Evolutionary conservation across 2,113 vertebrate genomes (phyloP).

Genomic region (Condylura cristata): DNA sequence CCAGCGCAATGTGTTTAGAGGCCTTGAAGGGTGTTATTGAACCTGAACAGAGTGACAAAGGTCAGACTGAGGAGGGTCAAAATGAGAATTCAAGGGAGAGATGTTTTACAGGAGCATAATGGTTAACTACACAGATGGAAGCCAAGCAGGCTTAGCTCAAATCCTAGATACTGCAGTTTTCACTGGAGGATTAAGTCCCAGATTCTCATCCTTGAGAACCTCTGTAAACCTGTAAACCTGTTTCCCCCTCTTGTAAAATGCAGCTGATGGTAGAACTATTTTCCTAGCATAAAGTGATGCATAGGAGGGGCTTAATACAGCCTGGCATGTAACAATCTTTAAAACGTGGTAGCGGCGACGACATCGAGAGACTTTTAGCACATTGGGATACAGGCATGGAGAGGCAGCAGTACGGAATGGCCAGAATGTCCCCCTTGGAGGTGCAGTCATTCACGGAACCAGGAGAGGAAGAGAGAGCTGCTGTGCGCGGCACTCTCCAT

Average conservation of each 20-base stretch:
- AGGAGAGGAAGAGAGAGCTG: neutral
- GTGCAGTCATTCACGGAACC: neutral
- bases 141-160: neutral
- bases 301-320: neutral
- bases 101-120: neutral
- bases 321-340: neutral
- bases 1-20: too few species aligned
- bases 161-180: neutral
- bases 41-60: neutral
- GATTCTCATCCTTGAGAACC: neutral
- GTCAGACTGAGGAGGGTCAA: neutral
- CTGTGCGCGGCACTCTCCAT: neutral
- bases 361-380: neutral
- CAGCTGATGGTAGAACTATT: neutral
- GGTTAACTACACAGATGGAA: neutral
- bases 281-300: neutral
- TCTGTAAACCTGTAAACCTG: neutral
- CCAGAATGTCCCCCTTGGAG: neutral
- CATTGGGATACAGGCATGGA: neutral
- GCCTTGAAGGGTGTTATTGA: neutral
- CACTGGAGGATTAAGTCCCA: neutral
- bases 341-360: neutral
- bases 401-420: neutral
- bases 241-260: constrained; percentile 16
- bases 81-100: neutral